Evolutionary conservation across 2,113 vertebrate species (phyloP), one percentile per base, ranked within the genome.

Genomic region (Microcebus jonahi): DNA sequence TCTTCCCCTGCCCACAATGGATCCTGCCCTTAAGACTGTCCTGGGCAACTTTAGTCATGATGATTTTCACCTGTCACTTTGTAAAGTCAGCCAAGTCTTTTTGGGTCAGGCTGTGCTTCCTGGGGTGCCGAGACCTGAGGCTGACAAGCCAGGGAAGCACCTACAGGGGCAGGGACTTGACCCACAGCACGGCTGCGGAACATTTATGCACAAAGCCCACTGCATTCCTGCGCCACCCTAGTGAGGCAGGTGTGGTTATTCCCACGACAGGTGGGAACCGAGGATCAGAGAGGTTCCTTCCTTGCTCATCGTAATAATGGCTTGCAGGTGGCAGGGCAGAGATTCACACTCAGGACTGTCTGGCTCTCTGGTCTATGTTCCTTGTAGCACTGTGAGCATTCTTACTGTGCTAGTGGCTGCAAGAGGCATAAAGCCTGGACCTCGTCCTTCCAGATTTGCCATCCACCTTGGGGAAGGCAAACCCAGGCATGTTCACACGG

Each of bases 181-280:
- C 23, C 25, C 15, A 39, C 8, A 29, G 0, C 0, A 18, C 6
- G 11, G 53, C 9, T 67, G 50, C 63, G 6, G 31, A 82, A 31
- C 4, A 7, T 17, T 45, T 7, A 20, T 14, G 17, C 65, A 48
- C 15, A 17, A 0, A 45, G 15, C n/a, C 55, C 20, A 27, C 1
- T 90, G 25, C 29, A 17, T 53, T 34, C 9, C 29, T 23, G 75
- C 14, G 18, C 48, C 57, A 39, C 29, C 17, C 50, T 75, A 6
- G 6, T 1, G 18, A 75, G 20, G 45, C 0, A 45, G 34, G 67
- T 17, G 6, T 36, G 29, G 1, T 63, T n/a, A n/a, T 3, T 39
- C 3, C 48, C 67, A 9, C 42, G 71, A 63, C 25, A 57, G 55
- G 23, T 0, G 14, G 31, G 53, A 36, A 31, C 31, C 5, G 8